Evolutionary conservation across 2,888 invertebrate species (phyloP).

Genomic region (Aproaerema taeniolella): DNA sequence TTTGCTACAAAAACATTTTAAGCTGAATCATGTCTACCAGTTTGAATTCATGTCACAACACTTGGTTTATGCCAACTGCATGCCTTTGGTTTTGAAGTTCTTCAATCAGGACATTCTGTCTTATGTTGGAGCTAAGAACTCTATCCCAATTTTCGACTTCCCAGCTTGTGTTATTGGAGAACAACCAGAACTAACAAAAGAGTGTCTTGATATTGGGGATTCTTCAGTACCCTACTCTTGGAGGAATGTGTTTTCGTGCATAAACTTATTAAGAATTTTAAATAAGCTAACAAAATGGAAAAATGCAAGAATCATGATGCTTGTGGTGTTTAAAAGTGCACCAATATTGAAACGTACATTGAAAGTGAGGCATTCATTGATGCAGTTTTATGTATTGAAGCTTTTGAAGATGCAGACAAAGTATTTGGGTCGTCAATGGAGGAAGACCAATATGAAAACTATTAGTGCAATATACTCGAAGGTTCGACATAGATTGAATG

Average conservation of each 20-base stretch:
- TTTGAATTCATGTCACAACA: slow-evolving; percentile 99
- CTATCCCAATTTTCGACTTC: slow-evolving; percentile 95
- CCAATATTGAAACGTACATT: slow-evolving; percentile 97
- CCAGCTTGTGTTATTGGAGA: slow-evolving; percentile 97
- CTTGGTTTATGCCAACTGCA: slow-evolving; percentile 98
- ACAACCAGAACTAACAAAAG: slow-evolving; percentile 94
- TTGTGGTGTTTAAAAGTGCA: slow-evolving; percentile 99
- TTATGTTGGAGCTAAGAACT: slow-evolving; percentile 96
- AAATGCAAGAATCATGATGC: slow-evolving; percentile 99
- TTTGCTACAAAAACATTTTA: slow-evolving; percentile 96
- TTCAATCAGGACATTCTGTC: slow-evolving; percentile 98
- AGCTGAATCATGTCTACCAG: slow-evolving; percentile 97
- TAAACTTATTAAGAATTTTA: slow-evolving; percentile 95
- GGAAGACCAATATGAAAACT: slow-evolving; percentile 99
- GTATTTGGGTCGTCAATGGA: slow-evolving; percentile 98
- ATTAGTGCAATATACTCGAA: slow-evolving; percentile 99
- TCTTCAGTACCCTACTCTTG: slow-evolving; percentile 91
- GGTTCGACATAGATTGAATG: slow-evolving; percentile 96
- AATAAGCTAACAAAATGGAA: slow-evolving; percentile 99
- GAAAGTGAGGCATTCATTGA: slow-evolving; percentile 96
- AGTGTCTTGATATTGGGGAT: slow-evolving; percentile 91
- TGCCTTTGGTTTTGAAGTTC: slow-evolving; percentile 98
- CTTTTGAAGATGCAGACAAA: slow-evolving; percentile 99
- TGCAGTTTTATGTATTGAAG: slow-evolving; percentile 98
- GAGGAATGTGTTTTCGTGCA: slow-evolving; percentile 98